phyloP scores from a whole-genome alignment of 2,797 vertebrate species.

The Premnoplex brunnescens region DNA sequence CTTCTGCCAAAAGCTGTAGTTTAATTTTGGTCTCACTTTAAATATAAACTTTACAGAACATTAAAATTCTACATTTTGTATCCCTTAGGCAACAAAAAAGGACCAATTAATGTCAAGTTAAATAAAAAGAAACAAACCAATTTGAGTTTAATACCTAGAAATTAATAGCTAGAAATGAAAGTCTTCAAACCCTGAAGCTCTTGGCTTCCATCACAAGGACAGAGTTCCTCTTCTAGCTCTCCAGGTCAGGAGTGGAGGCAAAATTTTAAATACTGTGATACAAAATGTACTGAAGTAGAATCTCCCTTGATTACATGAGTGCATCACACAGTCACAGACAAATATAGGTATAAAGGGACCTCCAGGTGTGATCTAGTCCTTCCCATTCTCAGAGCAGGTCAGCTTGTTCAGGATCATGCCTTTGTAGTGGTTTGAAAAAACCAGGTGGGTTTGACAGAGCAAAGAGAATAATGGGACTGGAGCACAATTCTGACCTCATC shows the following conservation, averaged over 20 bases:
- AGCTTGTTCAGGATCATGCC: background rate
- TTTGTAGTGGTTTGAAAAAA: background rate
- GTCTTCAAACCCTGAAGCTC: background rate
- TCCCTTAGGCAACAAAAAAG: background rate
- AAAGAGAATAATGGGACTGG: background rate
- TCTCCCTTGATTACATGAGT: background rate
- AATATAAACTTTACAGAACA: constrained; percentile 31
- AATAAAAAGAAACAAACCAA: background rate
- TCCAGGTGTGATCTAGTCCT: background rate
- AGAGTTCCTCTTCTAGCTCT: background rate
- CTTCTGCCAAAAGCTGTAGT: background rate
- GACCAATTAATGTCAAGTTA: background rate
- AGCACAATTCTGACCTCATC: background rate
- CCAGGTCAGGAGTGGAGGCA: background rate
- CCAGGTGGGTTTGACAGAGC: background rate
- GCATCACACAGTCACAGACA: background rate
- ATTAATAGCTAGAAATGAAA: background rate
- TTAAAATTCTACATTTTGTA: background rate
- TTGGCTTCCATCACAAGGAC: background rate
- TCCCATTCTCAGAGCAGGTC: background rate
- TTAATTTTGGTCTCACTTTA: constrained; percentile 12
- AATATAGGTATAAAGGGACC: background rate
- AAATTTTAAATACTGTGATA: background rate
- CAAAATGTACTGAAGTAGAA: background rate
- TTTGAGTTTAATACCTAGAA: background rate